Evolutionary conservation across 2,797 vertebrate genomes (phyloP).

Genomic region (Bovichtus diacanthus): DNA sequence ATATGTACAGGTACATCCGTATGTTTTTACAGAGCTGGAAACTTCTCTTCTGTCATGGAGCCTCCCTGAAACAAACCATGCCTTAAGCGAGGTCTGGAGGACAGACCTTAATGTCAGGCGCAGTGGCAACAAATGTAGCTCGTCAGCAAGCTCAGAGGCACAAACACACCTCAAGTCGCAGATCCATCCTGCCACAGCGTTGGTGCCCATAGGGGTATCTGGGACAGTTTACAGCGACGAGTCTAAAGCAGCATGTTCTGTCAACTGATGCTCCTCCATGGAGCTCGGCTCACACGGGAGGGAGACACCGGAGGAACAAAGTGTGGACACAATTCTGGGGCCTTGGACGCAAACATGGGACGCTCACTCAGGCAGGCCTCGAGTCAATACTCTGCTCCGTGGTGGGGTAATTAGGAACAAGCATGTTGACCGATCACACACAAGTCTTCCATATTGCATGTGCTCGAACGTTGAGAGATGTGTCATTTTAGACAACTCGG

Average conservation of each 20-base stretch:
- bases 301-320: conserved; percentile 18
- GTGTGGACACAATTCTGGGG: conserved; percentile 9
- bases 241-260: conserved; percentile 21
- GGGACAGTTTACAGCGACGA: conserved; percentile 30
- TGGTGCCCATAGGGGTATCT: conserved; percentile 17
- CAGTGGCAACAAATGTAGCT: conserved; percentile 1
- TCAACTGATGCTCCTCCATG: conserved; percentile 6
- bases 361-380: background rate
- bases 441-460: background rate
- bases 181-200: conserved; percentile 48
- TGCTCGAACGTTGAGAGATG: background rate
- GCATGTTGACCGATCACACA: conserved; percentile 2
- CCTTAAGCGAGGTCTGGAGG: conserved; percentile 28
- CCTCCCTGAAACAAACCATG: conserved; percentile 14
- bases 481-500: background rate
- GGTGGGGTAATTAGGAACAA: conserved; percentile 7
- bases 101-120: conserved; percentile 12
- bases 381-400: conserved; percentile 5
- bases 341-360: background rate
- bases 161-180: conserved; percentile 25
- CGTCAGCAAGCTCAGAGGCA: conserved; percentile 13
- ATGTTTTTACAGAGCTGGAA: background rate
- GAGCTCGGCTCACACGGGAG: background rate
- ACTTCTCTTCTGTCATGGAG: conserved; percentile 2
- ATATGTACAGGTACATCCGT: background rate